Evolutionary conservation across 1,140 invertebrate genomes (phyloP).

Genomic region (Drosophila azteca): DNA sequence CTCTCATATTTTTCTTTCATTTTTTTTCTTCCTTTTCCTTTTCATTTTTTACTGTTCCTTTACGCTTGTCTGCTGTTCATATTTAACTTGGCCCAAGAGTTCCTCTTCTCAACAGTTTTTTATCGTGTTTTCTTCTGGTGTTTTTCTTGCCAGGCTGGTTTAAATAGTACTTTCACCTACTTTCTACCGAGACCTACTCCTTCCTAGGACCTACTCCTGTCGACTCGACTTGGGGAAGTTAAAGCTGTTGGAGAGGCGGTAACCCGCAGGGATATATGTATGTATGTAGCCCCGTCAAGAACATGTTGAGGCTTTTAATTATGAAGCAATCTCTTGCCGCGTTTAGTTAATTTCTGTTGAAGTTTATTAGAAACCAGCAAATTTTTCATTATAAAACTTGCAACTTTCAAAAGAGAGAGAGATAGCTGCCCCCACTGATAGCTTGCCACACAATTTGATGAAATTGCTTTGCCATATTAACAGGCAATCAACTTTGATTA

Average conservation of each 20-base stretch:
- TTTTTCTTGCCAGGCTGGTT: constrained; percentile 56
- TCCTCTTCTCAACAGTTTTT: constrained; percentile 24
- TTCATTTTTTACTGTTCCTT: constrained; percentile 17
- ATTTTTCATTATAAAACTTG: constrained; percentile 9
- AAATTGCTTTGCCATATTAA: constrained; percentile 41
- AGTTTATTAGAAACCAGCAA: constrained; percentile 47
- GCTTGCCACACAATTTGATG: constrained; percentile 5
- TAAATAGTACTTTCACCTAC: constrained; percentile 75
- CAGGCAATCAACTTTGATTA: constrained; percentile 52
- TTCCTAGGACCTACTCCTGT: neutral
- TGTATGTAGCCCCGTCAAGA: neutral
- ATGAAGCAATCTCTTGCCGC: constrained; percentile 24
- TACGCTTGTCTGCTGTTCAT: constrained; percentile 29
- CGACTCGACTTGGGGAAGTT: constrained; percentile 8
- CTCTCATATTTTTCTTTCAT: constrained; percentile 36
- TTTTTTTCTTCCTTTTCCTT: constrained; percentile 21
- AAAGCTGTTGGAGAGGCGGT: constrained; percentile 58
- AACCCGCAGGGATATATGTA: constrained; percentile 29
- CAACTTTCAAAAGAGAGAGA: neutral
- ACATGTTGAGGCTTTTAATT: constrained; percentile 37
- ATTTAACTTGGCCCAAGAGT: constrained; percentile 50
- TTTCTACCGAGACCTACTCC: constrained; percentile 48
- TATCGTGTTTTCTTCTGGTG: neutral
- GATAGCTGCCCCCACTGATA: neutral
- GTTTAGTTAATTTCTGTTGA: constrained; percentile 46